Base-by-base conservation (phyloP, 1,140 invertebrate species). In the Phymastichus coffea region DNA sequence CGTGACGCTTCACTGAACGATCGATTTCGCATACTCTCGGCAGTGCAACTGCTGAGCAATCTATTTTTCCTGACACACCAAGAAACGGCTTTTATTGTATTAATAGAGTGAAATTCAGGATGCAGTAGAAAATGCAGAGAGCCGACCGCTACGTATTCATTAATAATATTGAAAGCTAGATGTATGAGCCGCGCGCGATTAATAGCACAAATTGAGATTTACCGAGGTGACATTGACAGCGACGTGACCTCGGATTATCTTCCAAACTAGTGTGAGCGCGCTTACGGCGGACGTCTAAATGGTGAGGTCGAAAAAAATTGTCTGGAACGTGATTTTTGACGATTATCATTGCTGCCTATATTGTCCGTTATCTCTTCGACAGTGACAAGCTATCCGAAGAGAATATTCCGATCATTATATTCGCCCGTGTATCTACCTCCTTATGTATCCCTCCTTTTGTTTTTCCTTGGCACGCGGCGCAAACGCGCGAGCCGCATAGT, bases 391-490 rank as follows among this genome's bases (percentile, higher is more conserved):
- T 4, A 17, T 9, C 19, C 33, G 3, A 48, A 23, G 10, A 28
- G 46, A 38, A 17, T 38, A 38, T 38, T 12, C 44, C 43, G 4
- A 47, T 56, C 43, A 56, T 43, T 54, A 41, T 15, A 41, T 19
- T n/a, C 10, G 2, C 7, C 12, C 20, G 48, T 2, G 10, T n/a
- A 4, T 2, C 22, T 47, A n/a, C n/a, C n/a, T n/a, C n/a, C n/a
- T n/a, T n/a, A n/a, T n/a, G n/a, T n/a, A n/a, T n/a, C n/a, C n/a
- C n/a, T n/a, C n/a, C n/a, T n/a, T 38, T 41, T 35, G 23, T 40
- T 57, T 37, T 47, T 48, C 33, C 20, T 8, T 23, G 9, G 38
- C 4, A 3, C 3, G 25, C 25, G 19, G 44, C 22, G 17, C 20
- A 23, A 35, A 10, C n/a, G 23, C 35, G 12, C n/a, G n/a, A n/a